Evolutionary conservation across 2,113 vertebrate species (phyloP).

Genomic region (Lates calcarifer): DNA sequence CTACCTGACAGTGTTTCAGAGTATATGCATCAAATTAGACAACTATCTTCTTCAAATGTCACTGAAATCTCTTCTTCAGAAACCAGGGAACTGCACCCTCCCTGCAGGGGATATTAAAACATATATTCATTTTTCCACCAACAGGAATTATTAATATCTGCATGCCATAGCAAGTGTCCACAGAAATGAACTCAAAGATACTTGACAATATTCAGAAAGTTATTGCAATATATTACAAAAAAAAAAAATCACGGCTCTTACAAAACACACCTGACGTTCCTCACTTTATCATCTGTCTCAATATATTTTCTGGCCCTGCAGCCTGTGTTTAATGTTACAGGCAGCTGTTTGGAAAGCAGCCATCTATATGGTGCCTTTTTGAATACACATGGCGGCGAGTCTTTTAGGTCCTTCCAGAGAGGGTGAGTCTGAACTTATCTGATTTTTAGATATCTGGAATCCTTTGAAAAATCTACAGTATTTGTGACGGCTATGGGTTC

Average conservation of each 20-base stretch:
- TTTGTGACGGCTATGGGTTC: conserved; percentile 35
- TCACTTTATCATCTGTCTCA: conserved; percentile 13
- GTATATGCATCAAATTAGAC: neutral
- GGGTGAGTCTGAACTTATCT: conserved; percentile 44
- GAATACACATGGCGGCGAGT: conserved; percentile 45
- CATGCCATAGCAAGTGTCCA: conserved; percentile 52
- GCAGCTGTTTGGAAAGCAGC: conserved; percentile 72
- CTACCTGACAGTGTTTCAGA: neutral
- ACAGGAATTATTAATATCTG: conserved; percentile 33
- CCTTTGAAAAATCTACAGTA: conserved; percentile 15
- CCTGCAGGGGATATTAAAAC: conserved; percentile 17
- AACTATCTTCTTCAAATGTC: conserved; percentile 2
- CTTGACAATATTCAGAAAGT: conserved; percentile 2
- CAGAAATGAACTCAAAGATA: conserved; percentile 26
- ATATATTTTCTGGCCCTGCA: conserved; percentile 53
- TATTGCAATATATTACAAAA: conserved; percentile 6
- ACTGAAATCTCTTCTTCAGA: neutral
- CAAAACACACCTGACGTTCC: conserved; percentile 6
- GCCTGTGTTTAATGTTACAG: conserved; percentile 53
- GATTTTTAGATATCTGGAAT: conserved; percentile 47
- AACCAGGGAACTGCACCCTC: neutral
- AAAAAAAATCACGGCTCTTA: conserved; percentile 6
- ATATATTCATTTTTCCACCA: conserved; percentile 5
- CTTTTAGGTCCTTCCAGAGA: conserved; percentile 64
- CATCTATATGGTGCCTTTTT: conserved; percentile 49